Evolutionary conservation across 2,888 invertebrate species (phyloP).

Genomic region (Cheiracanthium punctorium): DNA sequence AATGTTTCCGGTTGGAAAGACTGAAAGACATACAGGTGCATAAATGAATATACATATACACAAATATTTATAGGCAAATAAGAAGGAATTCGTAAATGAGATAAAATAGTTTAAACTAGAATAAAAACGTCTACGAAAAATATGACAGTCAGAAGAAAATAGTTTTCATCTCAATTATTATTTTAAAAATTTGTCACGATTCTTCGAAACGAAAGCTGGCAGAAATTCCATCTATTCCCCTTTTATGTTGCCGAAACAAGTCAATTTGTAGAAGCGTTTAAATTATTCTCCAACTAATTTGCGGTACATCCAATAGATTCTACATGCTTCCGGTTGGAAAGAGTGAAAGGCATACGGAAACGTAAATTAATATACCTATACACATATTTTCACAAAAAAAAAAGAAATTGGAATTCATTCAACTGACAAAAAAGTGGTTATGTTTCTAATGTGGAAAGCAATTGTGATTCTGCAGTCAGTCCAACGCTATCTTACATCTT

Average conservation of each 20-base stretch:
- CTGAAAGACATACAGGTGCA: background rate
- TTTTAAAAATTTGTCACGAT: slow-evolving; percentile 39
- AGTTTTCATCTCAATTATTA: slow-evolving; percentile 11
- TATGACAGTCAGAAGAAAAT: background rate
- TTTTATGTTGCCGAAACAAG: background rate
- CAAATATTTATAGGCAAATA: slow-evolving; percentile 1
- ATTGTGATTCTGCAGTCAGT: slow-evolving; percentile 55
- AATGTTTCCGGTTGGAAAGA: slow-evolving; percentile 37
- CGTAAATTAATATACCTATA: background rate
- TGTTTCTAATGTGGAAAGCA: slow-evolving; percentile 63
- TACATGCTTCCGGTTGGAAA: slow-evolving; percentile 45
- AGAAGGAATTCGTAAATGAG: too few species aligned
- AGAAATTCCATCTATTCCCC: slow-evolving; percentile 9
- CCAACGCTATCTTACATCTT: slow-evolving; percentile 40
- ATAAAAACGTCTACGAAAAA: too few species aligned
- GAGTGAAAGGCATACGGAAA: background rate
- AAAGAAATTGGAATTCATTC: slow-evolving; percentile 64
- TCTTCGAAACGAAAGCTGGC: background rate
- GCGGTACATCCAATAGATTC: slow-evolving; percentile 52
- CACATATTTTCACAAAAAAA: background rate
- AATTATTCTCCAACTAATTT: slow-evolving; percentile 61
- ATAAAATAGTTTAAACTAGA: too few species aligned
- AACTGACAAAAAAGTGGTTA: slow-evolving; percentile 56
- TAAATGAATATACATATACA: background rate
- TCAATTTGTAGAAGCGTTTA: slow-evolving; percentile 31